These are phyloP conservation scores for Orientallactaga bullata DNA, from an alignment of 2,113 vertebrate species.

Conservation along the genomic window DNA sequence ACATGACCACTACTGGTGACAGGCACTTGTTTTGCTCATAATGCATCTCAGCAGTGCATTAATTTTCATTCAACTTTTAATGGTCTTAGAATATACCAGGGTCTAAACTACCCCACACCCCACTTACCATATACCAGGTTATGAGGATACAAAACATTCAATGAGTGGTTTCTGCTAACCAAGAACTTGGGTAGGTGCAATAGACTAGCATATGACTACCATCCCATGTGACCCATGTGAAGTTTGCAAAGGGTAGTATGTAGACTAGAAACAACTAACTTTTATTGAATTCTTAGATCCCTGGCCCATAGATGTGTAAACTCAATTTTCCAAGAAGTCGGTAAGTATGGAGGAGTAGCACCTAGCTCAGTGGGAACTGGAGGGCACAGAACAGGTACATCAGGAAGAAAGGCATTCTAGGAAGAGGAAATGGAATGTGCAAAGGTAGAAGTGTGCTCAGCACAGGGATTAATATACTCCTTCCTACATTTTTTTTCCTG, in stretches of 20 bases:
- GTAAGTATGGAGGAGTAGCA: not conserved
- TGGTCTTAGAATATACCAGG: not conserved
- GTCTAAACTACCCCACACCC: not conserved
- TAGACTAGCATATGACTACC: not conserved
- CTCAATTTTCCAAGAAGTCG: constrained; percentile 4
- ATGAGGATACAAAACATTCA: not conserved
- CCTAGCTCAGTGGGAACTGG: not conserved
- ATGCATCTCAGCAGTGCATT: not conserved
- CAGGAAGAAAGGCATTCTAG: not conserved
- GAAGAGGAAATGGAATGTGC: not conserved
- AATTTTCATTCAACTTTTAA: constrained; percentile 23
- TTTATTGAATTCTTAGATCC: not conserved
- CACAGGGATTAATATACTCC: not conserved
- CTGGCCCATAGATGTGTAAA: not conserved
- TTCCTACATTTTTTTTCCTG: constrained; percentile 9
- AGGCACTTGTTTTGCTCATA: constrained; percentile 44
- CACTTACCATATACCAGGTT: not conserved
- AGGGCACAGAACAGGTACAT: not conserved
- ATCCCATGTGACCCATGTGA: fast-evolving
- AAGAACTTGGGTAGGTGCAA: not conserved
- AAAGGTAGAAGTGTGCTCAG: not conserved
- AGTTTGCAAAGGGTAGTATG: not conserved
- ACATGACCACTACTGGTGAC: constrained; percentile 59
- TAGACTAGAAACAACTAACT: not conserved
- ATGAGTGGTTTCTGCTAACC: not conserved